Conservation (phyloP, 1,140 invertebrate species). For the Trachymyrmex septentrionalis region DNA sequence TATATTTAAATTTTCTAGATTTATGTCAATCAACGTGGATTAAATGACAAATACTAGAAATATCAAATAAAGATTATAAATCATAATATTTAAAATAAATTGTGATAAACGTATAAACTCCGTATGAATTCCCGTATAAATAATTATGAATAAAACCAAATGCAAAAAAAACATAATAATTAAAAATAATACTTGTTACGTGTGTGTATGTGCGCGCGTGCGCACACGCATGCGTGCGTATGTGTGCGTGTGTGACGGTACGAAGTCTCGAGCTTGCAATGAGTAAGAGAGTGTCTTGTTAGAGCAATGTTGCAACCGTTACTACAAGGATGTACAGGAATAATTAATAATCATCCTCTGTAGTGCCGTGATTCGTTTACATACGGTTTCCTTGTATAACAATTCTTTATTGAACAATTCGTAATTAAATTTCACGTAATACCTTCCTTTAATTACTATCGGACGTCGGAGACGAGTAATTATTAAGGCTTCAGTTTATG, state of each 20-base stretch:
- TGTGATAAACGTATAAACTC: not conserved
- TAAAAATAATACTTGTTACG: constrained; percentile 24
- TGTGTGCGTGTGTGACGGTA: too few species aligned
- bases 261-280: not conserved
- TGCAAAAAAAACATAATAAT: constrained; percentile 26
- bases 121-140: not conserved
- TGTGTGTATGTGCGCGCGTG: too few species aligned
- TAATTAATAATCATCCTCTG: constrained; percentile 60
- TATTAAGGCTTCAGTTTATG: constrained; percentile 29
- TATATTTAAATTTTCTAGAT: not conserved
- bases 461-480: constrained; percentile 32
- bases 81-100: constrained; percentile 3
- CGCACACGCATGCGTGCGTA: too few species aligned
- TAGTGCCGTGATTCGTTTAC: constrained; percentile 14
- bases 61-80: not conserved
- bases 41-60: not conserved
- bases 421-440: constrained; percentile 54
- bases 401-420: constrained; percentile 53
- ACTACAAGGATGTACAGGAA: constrained; percentile 3
- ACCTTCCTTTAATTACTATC: constrained; percentile 50
- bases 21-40: not conserved
- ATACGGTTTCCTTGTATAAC: constrained; percentile 29
- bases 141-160: not conserved
- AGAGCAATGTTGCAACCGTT: not conserved
- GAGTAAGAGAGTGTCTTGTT: not conserved